These are phyloP conservation scores for Brachirus orientalis DNA, from an alignment of 2,113 vertebrate species.

Conservation along the genomic window DNA sequence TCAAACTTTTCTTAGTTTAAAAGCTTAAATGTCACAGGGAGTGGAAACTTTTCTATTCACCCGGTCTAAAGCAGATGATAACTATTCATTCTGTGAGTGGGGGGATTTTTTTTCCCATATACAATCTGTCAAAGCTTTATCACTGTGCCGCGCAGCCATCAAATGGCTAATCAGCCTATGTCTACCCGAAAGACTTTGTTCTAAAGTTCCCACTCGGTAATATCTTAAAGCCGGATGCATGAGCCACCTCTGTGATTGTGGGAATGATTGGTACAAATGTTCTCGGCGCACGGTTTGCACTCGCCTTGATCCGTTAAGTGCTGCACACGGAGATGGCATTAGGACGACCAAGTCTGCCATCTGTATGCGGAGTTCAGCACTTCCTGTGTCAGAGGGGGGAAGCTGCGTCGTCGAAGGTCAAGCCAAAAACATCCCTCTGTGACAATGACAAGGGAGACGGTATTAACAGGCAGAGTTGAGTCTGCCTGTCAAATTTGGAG, in stretches of 20 bases:
- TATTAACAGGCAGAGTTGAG: constrained; percentile 62
- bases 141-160: constrained; percentile 46
- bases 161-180: constrained; percentile 58
- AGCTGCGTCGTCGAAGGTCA: constrained; percentile 71
- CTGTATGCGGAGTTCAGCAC: constrained; percentile 73
- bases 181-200: constrained; percentile 57
- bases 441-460: constrained; percentile 64
- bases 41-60: constrained; percentile 52
- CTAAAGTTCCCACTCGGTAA: constrained; percentile 48
- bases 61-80: constrained; percentile 50
- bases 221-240: constrained; percentile 24
- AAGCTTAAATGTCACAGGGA: constrained; percentile 51
- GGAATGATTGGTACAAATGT: constrained; percentile 59
- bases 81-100: constrained; percentile 58
- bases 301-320: constrained; percentile 59
- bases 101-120: constrained; percentile 12
- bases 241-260: constrained; percentile 38
- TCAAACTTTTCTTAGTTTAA: constrained; percentile 46
- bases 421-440: constrained; percentile 59
- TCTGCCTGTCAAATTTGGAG: constrained; percentile 53
- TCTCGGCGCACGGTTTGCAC: constrained; percentile 54
- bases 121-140: constrained; percentile 60
- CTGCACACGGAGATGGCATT: constrained; percentile 41
- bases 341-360: constrained; percentile 55
- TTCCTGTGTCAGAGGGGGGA: constrained; percentile 65